phyloP scores from a whole-genome alignment of 2,797 vertebrate genomes.

The Enteromius treurensis region DNA sequence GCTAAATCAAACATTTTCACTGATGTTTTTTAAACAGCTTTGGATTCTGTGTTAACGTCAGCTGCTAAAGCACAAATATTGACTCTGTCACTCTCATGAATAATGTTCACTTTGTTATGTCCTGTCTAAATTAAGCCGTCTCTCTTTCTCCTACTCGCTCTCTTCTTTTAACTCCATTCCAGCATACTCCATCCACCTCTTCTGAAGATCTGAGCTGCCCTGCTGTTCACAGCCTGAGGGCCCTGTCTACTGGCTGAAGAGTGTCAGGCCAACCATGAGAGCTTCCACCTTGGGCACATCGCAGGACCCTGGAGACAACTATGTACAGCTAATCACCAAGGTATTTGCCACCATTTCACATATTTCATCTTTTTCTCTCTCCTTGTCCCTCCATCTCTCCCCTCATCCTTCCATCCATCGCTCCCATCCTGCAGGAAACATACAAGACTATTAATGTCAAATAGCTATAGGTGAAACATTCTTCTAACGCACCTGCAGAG shows the following conservation, averaged over 20 bases:
- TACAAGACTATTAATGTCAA: constrained; percentile 53
- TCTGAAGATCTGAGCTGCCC: constrained; percentile 41
- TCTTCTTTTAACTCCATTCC: constrained; percentile 12
- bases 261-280: constrained; percentile 34
- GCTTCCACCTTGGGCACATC: constrained; percentile 38
- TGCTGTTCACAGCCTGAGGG: constrained; percentile 34
- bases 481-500: constrained; percentile 31
- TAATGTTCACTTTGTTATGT: neutral
- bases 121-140: neutral
- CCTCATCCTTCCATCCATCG: constrained; percentile 60
- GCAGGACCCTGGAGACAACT: constrained; percentile 34
- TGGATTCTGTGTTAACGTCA: neutral
- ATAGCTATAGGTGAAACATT: constrained; percentile 51
- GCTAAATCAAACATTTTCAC: neutral
- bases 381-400: neutral
- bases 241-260: constrained; percentile 18
- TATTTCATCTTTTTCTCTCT: constrained; percentile 46
- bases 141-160: neutral
- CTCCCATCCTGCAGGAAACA: constrained; percentile 34
- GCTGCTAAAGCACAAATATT: constrained; percentile 10
- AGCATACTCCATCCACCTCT: neutral
- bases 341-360: constrained; percentile 26
- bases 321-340: constrained; percentile 37
- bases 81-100: constrained; percentile 2
- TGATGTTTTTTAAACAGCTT: neutral